phyloP scores from a whole-genome alignment of 2,113 vertebrate species.

The Sinocyclocheilus anshuiensis region DNA sequence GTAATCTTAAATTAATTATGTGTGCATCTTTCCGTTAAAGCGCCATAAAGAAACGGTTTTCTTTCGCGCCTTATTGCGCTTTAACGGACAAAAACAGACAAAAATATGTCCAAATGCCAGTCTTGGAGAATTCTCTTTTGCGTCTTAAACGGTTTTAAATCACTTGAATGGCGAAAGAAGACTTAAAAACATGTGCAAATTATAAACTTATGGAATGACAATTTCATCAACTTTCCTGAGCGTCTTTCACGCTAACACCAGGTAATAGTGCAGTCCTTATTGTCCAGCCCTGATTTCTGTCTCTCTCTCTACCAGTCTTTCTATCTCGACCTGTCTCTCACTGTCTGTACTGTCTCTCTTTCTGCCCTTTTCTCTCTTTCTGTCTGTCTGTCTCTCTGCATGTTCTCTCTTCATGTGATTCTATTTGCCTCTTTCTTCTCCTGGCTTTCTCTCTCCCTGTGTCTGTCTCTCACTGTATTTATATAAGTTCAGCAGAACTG shows the following conservation, averaged over 20 bases:
- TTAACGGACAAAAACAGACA: no score
- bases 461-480: constrained; percentile 6
- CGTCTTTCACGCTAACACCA: no score
- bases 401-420: background rate
- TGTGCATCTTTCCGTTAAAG: no score
- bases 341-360: background rate
- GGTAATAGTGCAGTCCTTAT: background rate
- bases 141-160: background rate
- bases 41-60: no score
- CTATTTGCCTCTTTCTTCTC: constrained; percentile 39
- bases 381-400: background rate
- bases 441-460: background rate
- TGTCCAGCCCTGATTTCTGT: background rate
- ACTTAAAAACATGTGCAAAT: background rate
- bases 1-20: no score
- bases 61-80: no score
- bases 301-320: background rate
- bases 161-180: background rate
- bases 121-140: no score
- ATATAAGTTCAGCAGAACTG: constrained; percentile 41
- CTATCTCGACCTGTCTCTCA: background rate
- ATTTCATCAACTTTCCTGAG: background rate
- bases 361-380: background rate
- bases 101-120: no score
- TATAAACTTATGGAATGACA: background rate